Evolutionary conservation across 2,113 vertebrate genomes (phyloP).

Genomic region (Planiliza haematocheilus): DNA sequence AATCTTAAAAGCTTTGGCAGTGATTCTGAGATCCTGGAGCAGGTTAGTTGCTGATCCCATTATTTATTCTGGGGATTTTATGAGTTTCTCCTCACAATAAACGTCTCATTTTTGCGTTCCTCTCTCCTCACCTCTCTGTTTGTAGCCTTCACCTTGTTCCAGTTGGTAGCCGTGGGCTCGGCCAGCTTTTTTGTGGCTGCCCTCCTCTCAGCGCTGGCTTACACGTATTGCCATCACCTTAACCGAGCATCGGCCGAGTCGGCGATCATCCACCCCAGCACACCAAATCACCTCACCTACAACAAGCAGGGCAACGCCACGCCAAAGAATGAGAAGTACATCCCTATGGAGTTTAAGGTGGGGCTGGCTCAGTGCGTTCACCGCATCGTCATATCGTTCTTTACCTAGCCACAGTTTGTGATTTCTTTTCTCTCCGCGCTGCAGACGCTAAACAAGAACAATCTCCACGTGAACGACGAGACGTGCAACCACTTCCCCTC

Average conservation of each 20-base stretch:
- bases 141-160: conserved; percentile 92
- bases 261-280: conserved; percentile 93
- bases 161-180: conserved; percentile 91
- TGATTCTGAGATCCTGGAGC: too few relatives aligned
- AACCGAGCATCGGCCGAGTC: conserved; percentile 93
- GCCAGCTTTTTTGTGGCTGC: conserved; percentile 93
- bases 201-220: conserved; percentile 89
- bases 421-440: conserved; percentile 16
- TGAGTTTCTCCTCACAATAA: too few relatives aligned
- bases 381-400: too few relatives aligned
- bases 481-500: conserved; percentile 91
- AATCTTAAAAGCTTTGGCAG: too few relatives aligned
- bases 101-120: accelerated
- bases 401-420: too few relatives aligned
- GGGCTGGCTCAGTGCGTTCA: neutral
- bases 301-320: conserved; percentile 88
- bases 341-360: conserved; percentile 99
- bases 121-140: neutral
- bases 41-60: too few relatives aligned
- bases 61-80: too few relatives aligned
- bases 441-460: conserved; percentile 97
- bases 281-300: conserved; percentile 95
- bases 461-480: conserved; percentile 92
- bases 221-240: conserved; percentile 90
- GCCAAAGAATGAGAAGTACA: conserved; percentile 98